These are phyloP conservation scores for Drosophila guanche DNA, from an alignment of 1,140 invertebrate species.

Conservation along the genomic window DNA sequence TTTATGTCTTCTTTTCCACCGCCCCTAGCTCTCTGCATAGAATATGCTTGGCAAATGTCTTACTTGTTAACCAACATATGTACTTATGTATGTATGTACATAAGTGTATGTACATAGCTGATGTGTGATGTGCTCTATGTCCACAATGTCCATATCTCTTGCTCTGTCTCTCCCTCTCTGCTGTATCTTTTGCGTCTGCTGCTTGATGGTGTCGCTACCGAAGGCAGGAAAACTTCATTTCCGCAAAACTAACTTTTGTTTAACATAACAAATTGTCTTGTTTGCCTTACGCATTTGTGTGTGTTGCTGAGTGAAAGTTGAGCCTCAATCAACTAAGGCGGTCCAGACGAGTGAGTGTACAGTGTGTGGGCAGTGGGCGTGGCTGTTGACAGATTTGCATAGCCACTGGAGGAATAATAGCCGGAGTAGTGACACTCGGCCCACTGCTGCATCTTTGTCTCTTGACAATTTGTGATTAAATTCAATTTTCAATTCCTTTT, in stretches of 20 bases:
- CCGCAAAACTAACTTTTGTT: conserved; percentile 81
- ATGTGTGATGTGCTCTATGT: conserved; percentile 20
- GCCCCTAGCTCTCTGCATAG: conserved; percentile 46
- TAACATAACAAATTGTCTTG: conserved; percentile 81
- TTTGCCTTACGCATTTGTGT: conserved; percentile 68
- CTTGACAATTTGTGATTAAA: conserved; percentile 22
- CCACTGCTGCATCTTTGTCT: conserved; percentile 15
- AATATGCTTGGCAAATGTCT: conserved; percentile 70
- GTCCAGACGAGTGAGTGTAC: not conserved
- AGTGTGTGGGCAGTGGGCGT: conserved; percentile 18
- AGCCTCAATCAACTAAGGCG: not conserved
- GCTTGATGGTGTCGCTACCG: conserved; percentile 55
- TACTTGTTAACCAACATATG: conserved; percentile 34
- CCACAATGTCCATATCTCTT: conserved; percentile 18
- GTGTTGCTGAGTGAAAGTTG: conserved; percentile 49
- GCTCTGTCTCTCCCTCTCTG: not conserved
- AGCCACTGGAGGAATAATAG: conserved; percentile 3
- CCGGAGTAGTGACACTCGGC: conserved; percentile 1
- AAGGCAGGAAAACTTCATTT: conserved; percentile 77
- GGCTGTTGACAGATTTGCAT: conserved; percentile 56
- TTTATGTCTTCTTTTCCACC: conserved; percentile 26
- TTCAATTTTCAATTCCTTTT: conserved; percentile 67
- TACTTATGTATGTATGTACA: conserved; percentile 4
- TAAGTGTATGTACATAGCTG: not conserved
- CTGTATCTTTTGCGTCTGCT: conserved; percentile 39